Evolutionary conservation across 2,797 vertebrate species (phyloP).

Genomic region (Lophotriccus pileatus): DNA sequence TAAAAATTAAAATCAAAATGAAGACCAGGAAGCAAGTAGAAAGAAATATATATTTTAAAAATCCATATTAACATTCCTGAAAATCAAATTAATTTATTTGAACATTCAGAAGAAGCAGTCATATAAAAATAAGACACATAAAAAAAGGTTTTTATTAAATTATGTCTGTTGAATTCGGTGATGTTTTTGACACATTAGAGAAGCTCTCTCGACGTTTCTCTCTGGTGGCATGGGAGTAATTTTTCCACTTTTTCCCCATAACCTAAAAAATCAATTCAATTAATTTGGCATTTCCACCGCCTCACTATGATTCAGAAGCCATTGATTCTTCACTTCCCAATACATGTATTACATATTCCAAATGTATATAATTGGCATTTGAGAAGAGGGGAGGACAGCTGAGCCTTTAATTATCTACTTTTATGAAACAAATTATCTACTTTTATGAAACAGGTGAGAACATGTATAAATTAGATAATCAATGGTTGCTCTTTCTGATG

Average conservation of each 20-base stretch:
- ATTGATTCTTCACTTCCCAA: neutral
- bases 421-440: neutral
- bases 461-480: neutral
- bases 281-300: neutral
- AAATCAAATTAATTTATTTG: neutral
- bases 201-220: neutral
- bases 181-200: neutral
- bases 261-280: neutral
- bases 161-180: neutral
- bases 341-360: too few species aligned
- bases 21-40: neutral
- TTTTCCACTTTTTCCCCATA: neutral
- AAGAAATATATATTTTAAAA: neutral
- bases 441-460: neutral
- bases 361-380: neutral
- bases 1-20: neutral
- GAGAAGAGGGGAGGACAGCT: neutral
- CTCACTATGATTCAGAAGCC: neutral
- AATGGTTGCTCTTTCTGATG: neutral
- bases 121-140: neutral
- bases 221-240: neutral
- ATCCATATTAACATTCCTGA: neutral
- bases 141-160: neutral
- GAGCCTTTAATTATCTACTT: neutral
- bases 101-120: neutral